phyloP scores from a whole-genome alignment of 2,888 invertebrate genomes.

The Lumbricus terrestris region DNA sequence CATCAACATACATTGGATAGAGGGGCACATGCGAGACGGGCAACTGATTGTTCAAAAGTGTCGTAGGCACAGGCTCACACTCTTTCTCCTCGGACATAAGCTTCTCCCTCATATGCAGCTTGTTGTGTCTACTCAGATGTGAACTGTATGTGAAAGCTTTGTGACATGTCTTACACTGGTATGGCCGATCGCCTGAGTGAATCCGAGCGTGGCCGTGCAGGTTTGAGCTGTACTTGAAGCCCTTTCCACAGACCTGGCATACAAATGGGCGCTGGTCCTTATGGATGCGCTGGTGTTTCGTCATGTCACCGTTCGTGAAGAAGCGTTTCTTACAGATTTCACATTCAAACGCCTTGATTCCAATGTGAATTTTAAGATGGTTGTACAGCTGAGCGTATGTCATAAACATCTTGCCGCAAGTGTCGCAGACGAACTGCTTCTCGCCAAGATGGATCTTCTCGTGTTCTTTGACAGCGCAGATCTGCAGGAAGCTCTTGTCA shows the following conservation, averaged over 20 bases:
- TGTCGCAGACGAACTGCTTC: slow-evolving; percentile 26
- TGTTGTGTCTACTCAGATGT: slow-evolving; percentile 6
- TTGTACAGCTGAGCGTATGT: slow-evolving; percentile 23
- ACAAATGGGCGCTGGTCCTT: slow-evolving; percentile 30
- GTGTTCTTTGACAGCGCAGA: slow-evolving; percentile 25
- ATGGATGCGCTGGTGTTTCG: slow-evolving; percentile 30
- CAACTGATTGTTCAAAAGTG: background rate
- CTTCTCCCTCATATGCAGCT: slow-evolving; percentile 11
- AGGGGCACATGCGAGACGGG: background rate
- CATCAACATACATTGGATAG: background rate
- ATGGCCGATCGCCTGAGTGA: background rate
- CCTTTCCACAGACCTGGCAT: slow-evolving; percentile 32
- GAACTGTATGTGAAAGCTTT: background rate
- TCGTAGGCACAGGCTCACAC: background rate
- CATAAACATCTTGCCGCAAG: slow-evolving; percentile 26
- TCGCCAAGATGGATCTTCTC: slow-evolving; percentile 24
- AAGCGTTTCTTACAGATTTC: slow-evolving; percentile 33
- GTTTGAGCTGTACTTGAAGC: slow-evolving; percentile 26
- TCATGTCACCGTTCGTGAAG: slow-evolving; percentile 30
- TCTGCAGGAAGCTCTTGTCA: slow-evolving; percentile 27
- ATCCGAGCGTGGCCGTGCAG: background rate
- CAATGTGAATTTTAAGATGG: slow-evolving; percentile 26
- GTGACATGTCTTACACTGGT: background rate
- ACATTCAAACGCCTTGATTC: slow-evolving; percentile 32
- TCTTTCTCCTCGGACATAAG: slow-evolving; percentile 1